Evolutionary conservation across 2,113 vertebrate genomes (phyloP).

Genomic region (Entelurus aequoreus): DNA sequence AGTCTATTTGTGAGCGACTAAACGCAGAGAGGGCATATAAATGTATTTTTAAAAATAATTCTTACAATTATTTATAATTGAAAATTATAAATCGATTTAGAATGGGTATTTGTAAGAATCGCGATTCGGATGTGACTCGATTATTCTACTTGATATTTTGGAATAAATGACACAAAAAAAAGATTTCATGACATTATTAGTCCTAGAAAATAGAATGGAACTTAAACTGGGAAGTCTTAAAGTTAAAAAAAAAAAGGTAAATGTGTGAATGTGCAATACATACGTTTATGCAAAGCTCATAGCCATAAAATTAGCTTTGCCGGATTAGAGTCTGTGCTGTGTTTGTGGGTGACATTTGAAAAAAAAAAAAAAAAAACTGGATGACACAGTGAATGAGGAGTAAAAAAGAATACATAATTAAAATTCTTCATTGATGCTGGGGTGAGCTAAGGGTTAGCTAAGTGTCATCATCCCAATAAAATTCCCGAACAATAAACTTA

Average conservation of each 20-base stretch:
- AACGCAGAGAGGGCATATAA: too few relatives aligned
- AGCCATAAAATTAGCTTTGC: background rate
- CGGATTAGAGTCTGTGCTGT: conserved; percentile 5
- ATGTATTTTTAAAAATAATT: too few relatives aligned
- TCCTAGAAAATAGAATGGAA: too few relatives aligned
- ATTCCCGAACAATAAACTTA: conserved; percentile 51
- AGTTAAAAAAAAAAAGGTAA: background rate
- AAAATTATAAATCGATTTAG: too few relatives aligned
- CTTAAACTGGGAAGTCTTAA: too few relatives aligned
- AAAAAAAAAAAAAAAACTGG: background rate
- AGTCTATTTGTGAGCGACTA: too few relatives aligned
- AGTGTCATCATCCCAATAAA: conserved; percentile 46
- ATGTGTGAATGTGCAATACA: background rate
- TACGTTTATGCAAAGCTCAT: background rate
- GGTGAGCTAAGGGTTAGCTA: background rate
- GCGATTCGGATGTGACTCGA: too few relatives aligned
- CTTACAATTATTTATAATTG: too few relatives aligned
- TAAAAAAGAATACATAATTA: background rate
- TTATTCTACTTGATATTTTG: too few relatives aligned
- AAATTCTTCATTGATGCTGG: background rate
- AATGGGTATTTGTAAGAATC: too few relatives aligned
- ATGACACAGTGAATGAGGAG: background rate
- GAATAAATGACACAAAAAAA: too few relatives aligned
- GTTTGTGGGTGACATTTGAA: background rate
- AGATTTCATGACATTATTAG: too few relatives aligned